Evolutionary conservation across 2,888 invertebrate species (phyloP).

Genomic region (Autographa gamma): DNA sequence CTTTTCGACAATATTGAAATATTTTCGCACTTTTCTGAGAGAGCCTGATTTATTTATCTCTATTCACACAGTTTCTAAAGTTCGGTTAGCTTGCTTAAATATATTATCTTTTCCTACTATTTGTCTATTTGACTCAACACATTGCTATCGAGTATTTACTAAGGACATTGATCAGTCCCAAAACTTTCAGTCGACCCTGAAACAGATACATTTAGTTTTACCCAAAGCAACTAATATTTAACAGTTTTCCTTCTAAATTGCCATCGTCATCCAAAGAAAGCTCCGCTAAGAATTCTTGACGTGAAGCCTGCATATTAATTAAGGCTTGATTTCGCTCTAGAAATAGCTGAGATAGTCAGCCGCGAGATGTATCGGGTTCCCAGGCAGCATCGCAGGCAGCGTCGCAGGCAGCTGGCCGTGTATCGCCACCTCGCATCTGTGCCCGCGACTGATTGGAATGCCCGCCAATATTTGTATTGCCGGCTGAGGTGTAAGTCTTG

Average conservation of each 20-base stretch:
- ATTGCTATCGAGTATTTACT: no score
- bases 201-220: no score
- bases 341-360: constrained; percentile 56
- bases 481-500: constrained; percentile 33
- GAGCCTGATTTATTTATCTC: not conserved
- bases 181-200: no score
- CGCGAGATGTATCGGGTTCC: constrained; percentile 56
- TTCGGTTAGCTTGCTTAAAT: not conserved
- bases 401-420: constrained; percentile 49
- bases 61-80: not conserved
- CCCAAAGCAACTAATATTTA: no score
- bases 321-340: constrained; percentile 57
- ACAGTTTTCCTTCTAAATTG: not conserved
- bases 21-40: not conserved
- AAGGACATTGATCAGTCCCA: no score
- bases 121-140: no score
- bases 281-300: constrained; percentile 28
- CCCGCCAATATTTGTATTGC: constrained; percentile 59
- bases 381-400: constrained; percentile 57
- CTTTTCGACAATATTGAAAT: not conserved
- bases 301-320: constrained; percentile 55
- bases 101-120: no score
- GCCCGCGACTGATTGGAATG: constrained; percentile 59
- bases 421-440: constrained; percentile 58
- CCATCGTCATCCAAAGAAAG: not conserved